Evolutionary conservation across 2,113 vertebrate species (phyloP).

Genomic region (Lucifuga dentata): DNA sequence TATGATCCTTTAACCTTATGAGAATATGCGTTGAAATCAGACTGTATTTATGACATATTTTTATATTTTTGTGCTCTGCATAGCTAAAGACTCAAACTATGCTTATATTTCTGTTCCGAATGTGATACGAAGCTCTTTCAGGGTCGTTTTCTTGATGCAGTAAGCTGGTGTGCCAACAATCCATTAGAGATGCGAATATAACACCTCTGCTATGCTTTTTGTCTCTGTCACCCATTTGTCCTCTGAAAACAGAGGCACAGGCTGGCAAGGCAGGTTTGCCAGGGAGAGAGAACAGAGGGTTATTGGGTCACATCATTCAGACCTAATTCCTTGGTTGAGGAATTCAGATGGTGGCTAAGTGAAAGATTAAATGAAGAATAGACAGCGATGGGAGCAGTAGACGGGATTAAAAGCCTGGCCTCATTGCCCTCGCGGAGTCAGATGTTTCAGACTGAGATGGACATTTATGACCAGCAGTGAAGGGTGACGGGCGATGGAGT

Average conservation of each 20-base stretch:
- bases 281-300: background rate
- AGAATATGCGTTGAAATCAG: too few species aligned
- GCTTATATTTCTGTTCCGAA: background rate
- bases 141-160: background rate
- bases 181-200: too few species aligned
- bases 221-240: slow-evolving; percentile 3
- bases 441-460: slow-evolving; percentile 13
- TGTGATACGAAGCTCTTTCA: slow-evolving; percentile 11
- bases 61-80: slow-evolving; percentile 14
- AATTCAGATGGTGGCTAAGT: slow-evolving; percentile 5
- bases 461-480: slow-evolving; percentile 29
- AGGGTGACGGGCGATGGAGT: slow-evolving; percentile 20
- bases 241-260: slow-evolving; percentile 7
- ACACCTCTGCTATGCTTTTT: too few species aligned
- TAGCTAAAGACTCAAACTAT: slow-evolving; percentile 26
- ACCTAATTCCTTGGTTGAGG: slow-evolving; percentile 1
- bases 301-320: slow-evolving; percentile 7
- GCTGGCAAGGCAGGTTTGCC: background rate
- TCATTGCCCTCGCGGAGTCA: background rate
- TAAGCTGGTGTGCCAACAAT: too few species aligned
- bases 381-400: background rate
- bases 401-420: background rate
- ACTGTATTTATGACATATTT: too few species aligned
- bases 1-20: too few species aligned
- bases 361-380: slow-evolving; percentile 14